Percentiles rank a stretch among this genome's conserved stretches.
phyloP scores from a whole-genome alignment of 2,888 invertebrate species.

The Acleris laterana region DNA sequence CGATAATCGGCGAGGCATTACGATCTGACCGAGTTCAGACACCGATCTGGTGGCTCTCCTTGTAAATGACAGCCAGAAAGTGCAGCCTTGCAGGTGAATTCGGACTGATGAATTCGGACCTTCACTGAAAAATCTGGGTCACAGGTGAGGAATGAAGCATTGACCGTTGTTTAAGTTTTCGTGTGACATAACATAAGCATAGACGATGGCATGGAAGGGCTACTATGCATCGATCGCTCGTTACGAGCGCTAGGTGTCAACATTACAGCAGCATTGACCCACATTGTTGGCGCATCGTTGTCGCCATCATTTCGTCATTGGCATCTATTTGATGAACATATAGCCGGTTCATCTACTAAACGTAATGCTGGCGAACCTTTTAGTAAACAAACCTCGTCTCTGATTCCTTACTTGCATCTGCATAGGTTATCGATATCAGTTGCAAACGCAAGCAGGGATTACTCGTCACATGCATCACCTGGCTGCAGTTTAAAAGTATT shows the following conservation, averaged over 20 bases:
- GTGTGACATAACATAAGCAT: too few relatives aligned
- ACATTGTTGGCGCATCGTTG: constrained; percentile 53
- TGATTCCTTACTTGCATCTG: too few relatives aligned
- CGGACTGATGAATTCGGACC: constrained; percentile 2
- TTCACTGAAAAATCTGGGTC: background rate
- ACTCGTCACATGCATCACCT: too few relatives aligned
- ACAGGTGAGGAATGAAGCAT: too few relatives aligned
- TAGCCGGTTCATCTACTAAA: background rate
- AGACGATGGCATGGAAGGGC: background rate
- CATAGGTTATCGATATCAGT: too few relatives aligned
- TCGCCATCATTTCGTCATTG: constrained; percentile 49
- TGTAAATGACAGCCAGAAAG: constrained; percentile 33
- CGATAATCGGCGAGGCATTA: constrained; percentile 33
- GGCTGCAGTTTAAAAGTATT: too few relatives aligned
- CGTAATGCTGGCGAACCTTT: too few relatives aligned
- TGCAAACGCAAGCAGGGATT: too few relatives aligned
- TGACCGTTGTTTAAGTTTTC: too few relatives aligned
- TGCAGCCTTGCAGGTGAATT: constrained; percentile 8
- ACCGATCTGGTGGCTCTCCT: constrained; percentile 30
- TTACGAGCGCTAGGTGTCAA: constrained; percentile 57
- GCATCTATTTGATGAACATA: constrained; percentile 6
- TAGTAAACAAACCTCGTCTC: too few relatives aligned
- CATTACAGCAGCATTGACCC: constrained; percentile 74
- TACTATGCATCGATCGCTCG: constrained; percentile 39
- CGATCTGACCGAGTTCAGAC: constrained; percentile 31